A percentile compares a stretch with the other conserved stretches of the same genome.
phyloP scores from a whole-genome alignment of 2,888 invertebrate species.

The Amphimallon solstitiale region DNA sequence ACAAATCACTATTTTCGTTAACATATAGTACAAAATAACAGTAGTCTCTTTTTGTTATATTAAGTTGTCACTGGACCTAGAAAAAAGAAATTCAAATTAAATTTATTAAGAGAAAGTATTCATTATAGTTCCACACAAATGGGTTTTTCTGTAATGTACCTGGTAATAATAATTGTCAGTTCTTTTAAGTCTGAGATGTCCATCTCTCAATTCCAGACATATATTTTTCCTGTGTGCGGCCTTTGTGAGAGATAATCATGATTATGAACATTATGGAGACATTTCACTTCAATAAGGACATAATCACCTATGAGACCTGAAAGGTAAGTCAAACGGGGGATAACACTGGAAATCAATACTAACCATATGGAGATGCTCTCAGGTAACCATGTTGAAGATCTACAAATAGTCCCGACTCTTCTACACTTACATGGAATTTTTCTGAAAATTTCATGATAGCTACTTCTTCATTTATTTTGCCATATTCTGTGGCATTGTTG shows the following conservation, averaged over 20 bases:
- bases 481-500: slow-evolving; percentile 12
- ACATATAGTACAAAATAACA: slow-evolving; percentile 34
- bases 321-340: not conserved
- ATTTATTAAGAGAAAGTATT: not conserved
- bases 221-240: not conserved
- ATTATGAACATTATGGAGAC: slow-evolving; percentile 16
- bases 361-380: slow-evolving; percentile 18
- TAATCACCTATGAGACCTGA: slow-evolving; percentile 19
- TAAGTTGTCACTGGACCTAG: slow-evolving; percentile 30
- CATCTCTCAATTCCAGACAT: not conserved
- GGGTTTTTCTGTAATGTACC: not conserved
- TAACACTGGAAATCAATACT: not conserved
- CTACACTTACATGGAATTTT: not conserved
- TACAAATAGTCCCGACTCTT: slow-evolving; percentile 5
- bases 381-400: slow-evolving; percentile 17
- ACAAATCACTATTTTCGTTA: not conserved
- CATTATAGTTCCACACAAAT: too few relatives aligned
- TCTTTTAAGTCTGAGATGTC: too few relatives aligned
- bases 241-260: not conserved
- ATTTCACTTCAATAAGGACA: slow-evolving; percentile 33
- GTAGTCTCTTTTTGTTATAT: slow-evolving; percentile 8
- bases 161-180: slow-evolving; percentile 29
- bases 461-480: slow-evolving; percentile 7
- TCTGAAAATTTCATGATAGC: not conserved
- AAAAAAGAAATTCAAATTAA: slow-evolving; percentile 1